phyloP scores from a whole-genome alignment of 1,140 invertebrate species.

The Drosophila burlai region DNA sequence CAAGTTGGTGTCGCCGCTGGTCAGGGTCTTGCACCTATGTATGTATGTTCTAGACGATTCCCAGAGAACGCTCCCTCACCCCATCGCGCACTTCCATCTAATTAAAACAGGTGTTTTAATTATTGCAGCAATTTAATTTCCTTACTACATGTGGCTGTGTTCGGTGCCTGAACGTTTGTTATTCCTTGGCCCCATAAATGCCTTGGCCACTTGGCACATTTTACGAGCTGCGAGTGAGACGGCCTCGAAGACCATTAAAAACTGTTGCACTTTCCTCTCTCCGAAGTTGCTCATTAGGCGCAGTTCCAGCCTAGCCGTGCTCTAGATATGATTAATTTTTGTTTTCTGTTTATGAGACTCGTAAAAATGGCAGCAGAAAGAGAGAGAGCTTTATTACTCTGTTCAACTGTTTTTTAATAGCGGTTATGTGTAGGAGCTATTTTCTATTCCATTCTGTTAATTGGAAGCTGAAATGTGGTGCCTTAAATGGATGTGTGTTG shows the following conservation, averaged over 20 bases:
- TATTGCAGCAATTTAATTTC: slow-evolving; percentile 79
- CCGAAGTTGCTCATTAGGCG: slow-evolving; percentile 70
- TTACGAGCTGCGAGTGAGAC: slow-evolving; percentile 53
- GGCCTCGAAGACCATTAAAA: slow-evolving; percentile 69
- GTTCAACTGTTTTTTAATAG: slow-evolving; percentile 73
- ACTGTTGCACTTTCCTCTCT: slow-evolving; percentile 69
- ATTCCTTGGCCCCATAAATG: slow-evolving; percentile 54
- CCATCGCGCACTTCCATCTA: slow-evolving; percentile 67
- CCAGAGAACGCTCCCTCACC: slow-evolving; percentile 23
- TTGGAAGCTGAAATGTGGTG: slow-evolving; percentile 24
- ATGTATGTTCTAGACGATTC: slow-evolving; percentile 8
- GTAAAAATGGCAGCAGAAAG: slow-evolving; percentile 63
- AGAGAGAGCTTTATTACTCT: slow-evolving; percentile 56
- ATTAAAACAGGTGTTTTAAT: slow-evolving; percentile 84
- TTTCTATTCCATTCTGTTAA: slow-evolving; percentile 32
- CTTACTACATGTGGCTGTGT: slow-evolving; percentile 9
- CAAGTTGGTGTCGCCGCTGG: slow-evolving; percentile 52
- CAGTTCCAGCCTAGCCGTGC: slow-evolving; percentile 41
- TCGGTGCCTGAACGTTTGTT: slow-evolving; percentile 1
- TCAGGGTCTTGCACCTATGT: slow-evolving; percentile 32
- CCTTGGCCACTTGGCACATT: slow-evolving; percentile 73
- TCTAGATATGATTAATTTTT: slow-evolving; percentile 80
- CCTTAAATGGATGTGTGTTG: not conserved
- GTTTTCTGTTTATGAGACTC: slow-evolving; percentile 70
- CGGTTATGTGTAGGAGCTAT: slow-evolving; percentile 59